Conservation (phyloP, 2,113 vertebrate species). For the Callorhinus ursinus region DNA sequence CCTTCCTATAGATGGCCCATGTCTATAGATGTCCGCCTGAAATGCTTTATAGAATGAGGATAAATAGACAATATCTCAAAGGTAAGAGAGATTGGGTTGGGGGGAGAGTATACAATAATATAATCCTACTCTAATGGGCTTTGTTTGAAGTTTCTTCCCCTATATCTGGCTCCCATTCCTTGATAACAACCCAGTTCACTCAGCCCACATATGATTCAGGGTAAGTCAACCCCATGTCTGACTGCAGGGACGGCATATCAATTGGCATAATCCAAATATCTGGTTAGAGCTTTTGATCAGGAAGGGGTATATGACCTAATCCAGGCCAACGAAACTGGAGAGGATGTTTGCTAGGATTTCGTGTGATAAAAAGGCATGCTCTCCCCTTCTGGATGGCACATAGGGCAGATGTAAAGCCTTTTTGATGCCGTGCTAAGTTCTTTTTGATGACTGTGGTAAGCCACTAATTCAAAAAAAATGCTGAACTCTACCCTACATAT, state of each 20-base stretch:
- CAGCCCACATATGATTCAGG: neutral
- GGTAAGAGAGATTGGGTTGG: neutral
- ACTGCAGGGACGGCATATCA: neutral
- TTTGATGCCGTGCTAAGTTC: neutral
- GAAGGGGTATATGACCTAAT: neutral
- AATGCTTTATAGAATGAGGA: neutral
- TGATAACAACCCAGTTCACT: neutral
- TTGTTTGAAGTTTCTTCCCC: neutral
- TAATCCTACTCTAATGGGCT: neutral
- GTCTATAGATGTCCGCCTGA: neutral
- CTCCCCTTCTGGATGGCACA: neutral
- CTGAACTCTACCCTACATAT: neutral
- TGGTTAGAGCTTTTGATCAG: neutral
- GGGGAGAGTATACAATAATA: neutral
- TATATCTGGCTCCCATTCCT: neutral
- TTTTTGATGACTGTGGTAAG: neutral
- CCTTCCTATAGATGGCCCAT: neutral
- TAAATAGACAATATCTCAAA: neutral
- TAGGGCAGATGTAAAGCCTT: neutral
- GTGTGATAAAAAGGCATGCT: neutral
- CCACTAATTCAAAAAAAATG: slow-evolving; percentile 32
- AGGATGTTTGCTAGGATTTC: neutral
- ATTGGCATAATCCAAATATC: slow-evolving; percentile 21
- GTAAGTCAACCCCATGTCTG: neutral
- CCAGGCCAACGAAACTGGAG: neutral